These are phyloP conservation scores for Sminthopsis crassicaudata DNA, from an alignment of 2,113 vertebrate genomes.

Conservation along the genomic window DNA sequence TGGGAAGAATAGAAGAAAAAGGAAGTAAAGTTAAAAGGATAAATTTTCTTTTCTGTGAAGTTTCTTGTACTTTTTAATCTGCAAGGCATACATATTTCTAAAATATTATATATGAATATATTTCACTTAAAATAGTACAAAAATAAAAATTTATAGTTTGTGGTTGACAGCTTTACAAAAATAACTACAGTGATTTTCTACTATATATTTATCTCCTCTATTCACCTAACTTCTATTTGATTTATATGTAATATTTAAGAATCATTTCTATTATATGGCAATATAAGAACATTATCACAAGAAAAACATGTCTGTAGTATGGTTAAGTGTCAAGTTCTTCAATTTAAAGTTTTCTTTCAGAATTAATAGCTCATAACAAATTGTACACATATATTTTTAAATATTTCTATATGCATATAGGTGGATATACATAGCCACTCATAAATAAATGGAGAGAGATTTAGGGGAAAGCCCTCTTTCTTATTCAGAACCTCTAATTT, in stretches of 20 bases:
- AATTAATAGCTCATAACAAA: background rate
- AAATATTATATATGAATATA: conserved; percentile 40
- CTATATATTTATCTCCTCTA: conserved; percentile 40
- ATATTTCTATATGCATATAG: too few species aligned
- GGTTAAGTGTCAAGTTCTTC: conserved; percentile 34
- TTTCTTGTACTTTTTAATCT: background rate
- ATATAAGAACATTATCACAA: background rate
- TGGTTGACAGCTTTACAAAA: conserved; percentile 41
- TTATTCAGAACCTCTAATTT: too few species aligned
- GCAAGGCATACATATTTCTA: conserved; percentile 30
- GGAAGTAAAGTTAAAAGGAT: conserved; percentile 8
- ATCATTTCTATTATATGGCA: background rate
- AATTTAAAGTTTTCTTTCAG: conserved; percentile 35
- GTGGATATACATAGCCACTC: too few species aligned
- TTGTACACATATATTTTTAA: too few species aligned
- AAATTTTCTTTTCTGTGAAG: too few species aligned
- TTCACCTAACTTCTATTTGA: conserved; percentile 9
- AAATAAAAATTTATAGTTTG: conserved; percentile 42
- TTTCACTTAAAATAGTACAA: conserved; percentile 20
- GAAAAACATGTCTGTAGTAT: conserved; percentile 21
- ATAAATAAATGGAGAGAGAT: conserved; percentile 1
- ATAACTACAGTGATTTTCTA: conserved; percentile 9
- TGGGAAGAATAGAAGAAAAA: background rate
- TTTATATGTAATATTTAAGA: conserved; percentile 34
- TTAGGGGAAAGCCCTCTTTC: too few species aligned